phyloP scores from a whole-genome alignment of 2,797 vertebrate species.

The Ciconia nigra region DNA sequence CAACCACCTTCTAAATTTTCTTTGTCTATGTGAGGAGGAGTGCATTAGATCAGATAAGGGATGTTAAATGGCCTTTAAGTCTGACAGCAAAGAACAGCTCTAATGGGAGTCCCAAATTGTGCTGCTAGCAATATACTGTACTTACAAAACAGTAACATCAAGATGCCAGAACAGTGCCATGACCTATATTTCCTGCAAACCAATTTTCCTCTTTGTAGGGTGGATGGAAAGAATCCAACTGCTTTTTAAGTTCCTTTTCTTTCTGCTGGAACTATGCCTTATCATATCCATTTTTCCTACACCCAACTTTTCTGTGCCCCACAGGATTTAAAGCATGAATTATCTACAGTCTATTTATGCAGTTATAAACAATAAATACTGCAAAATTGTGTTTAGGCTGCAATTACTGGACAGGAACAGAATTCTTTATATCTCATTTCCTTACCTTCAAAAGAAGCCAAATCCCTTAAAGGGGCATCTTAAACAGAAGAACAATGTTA shows the following conservation, averaged over 20 bases:
- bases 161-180: constrained; percentile 64
- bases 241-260: constrained; percentile 49
- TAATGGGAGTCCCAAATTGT: constrained; percentile 67
- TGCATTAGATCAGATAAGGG: constrained; percentile 68
- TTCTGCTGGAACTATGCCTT: constrained; percentile 11
- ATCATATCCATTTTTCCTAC: not conserved
- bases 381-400: not conserved
- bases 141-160: constrained; percentile 61
- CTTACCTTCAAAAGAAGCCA: not conserved
- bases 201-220: constrained; percentile 73
- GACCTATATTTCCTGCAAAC: constrained; percentile 75
- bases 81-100: constrained; percentile 72
- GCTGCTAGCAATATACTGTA: constrained; percentile 68
- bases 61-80: constrained; percentile 74
- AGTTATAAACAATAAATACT: constrained; percentile 20
- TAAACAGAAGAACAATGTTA: not conserved
- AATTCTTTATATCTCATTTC: not conserved
- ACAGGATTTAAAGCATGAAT: constrained; percentile 1
- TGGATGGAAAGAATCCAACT: constrained; percentile 71
- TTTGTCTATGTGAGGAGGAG: constrained; percentile 45
- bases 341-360: not conserved
- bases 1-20: constrained; percentile 8
- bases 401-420: not conserved
- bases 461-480: not conserved
- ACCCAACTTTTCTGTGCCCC: not conserved